Conservation (phyloP, 2,888 invertebrate species). For the Digitonthophagus gazella region DNA sequence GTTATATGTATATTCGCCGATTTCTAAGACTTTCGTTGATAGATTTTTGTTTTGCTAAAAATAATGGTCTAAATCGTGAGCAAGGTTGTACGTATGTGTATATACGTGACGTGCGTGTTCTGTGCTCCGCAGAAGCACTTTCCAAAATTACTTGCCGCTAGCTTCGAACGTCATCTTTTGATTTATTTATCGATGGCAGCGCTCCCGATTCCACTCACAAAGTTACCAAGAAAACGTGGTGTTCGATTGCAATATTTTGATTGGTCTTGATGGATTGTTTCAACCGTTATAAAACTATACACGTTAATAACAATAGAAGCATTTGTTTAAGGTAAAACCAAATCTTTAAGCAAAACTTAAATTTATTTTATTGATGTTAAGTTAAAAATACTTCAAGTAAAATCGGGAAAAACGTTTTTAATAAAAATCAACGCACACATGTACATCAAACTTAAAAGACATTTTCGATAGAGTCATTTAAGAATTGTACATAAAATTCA, state of each 20-base stretch:
- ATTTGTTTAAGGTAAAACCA: no score
- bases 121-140: conserved; percentile 27
- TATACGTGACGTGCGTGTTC: not conserved
- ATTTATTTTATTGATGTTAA: no score
- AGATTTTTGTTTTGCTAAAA: conserved; percentile 28
- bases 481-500: no score
- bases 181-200: conserved; percentile 23
- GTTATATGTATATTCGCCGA: no score
- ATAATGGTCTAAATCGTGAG: not conserved
- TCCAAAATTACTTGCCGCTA: conserved; percentile 36
- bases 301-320: no score
- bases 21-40: conserved; percentile 31
- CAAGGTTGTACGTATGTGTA: conserved; percentile 22
- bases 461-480: no score
- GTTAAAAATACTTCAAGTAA: no score
- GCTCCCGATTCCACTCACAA: not conserved
- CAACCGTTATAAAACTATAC: no score
- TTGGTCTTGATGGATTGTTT: not conserved
- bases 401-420: no score
- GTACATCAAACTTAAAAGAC: no score
- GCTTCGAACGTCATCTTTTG: conserved; percentile 25
- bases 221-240: not conserved
- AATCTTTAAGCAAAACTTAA: no score
- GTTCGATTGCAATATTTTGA: not conserved
- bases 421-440: no score